A percentile compares a stretch with the other conserved stretches of the same genome.
phyloP scores from a whole-genome alignment of 2,113 vertebrate genomes.

The Oreotrochilus melanogaster region DNA sequence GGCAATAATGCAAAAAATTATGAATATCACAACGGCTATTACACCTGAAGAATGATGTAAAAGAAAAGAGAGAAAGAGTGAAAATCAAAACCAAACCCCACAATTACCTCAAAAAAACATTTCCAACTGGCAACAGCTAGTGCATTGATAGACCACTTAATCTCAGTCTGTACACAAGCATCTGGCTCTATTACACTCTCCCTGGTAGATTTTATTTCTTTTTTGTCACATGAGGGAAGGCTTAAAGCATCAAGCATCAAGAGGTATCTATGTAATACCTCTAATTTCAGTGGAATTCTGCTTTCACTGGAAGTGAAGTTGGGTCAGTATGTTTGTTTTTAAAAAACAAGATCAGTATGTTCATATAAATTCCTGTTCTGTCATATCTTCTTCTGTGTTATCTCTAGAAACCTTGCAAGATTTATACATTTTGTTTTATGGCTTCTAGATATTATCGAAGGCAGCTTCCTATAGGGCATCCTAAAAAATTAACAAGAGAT shows the following conservation, averaged over 20 bases:
- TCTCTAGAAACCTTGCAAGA: constrained; percentile 11
- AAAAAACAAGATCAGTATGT: neutral
- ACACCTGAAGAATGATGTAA: constrained; percentile 79
- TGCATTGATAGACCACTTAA: neutral
- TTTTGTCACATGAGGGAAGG: neutral
- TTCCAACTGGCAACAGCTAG: neutral
- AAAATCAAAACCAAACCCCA: neutral
- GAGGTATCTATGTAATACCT: neutral
- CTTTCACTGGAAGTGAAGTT: neutral
- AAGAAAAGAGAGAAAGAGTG: neutral
- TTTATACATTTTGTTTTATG: neutral
- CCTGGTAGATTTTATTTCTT: neutral
- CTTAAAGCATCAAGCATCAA: neutral
- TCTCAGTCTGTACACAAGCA: neutral
- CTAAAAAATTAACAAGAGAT: constrained; percentile 10
- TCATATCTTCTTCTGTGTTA: neutral
- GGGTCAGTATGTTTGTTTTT: neutral
- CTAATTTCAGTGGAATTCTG: neutral
- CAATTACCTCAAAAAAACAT: neutral
- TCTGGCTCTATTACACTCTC: neutral
- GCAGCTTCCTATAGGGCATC: neutral
- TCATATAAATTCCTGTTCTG: neutral
- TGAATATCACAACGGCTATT: constrained; percentile 91
- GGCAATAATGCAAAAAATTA: constrained; percentile 88
- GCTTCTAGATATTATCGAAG: constrained; percentile 22